Conservation (phyloP, 1,140 invertebrate species). For the Aradophagus sp. region DNA sequence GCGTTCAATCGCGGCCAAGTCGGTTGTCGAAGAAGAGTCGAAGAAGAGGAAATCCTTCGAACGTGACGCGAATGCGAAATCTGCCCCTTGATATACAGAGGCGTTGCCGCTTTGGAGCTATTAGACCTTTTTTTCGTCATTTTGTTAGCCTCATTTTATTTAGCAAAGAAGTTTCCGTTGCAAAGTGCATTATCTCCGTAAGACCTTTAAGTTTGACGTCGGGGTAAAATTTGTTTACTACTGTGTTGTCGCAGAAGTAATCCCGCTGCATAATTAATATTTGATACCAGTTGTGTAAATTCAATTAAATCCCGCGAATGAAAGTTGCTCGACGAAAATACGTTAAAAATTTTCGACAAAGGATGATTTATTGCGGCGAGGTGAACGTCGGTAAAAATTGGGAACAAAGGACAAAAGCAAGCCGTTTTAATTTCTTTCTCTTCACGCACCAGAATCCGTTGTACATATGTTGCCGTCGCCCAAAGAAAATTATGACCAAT, state of each 20-base stretch:
- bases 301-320: constrained; percentile 1
- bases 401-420: constrained; percentile 30
- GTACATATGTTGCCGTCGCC: constrained; percentile 25
- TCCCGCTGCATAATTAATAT: constrained; percentile 14
- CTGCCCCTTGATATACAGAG: constrained; percentile 38
- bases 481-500: constrained; percentile 33
- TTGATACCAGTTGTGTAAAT: constrained; percentile 10
- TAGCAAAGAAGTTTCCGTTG: constrained; percentile 28
- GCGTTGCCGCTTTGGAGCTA: constrained; percentile 52
- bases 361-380: constrained; percentile 13
- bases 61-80: constrained; percentile 53
- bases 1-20: no score
- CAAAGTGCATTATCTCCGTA: constrained; percentile 35
- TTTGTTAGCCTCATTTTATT: constrained; percentile 26
- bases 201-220: constrained; percentile 29
- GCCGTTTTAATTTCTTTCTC: constrained; percentile 31
- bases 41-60: constrained; percentile 56
- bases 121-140: constrained; percentile 42
- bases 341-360: not conserved
- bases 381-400: constrained; percentile 13
- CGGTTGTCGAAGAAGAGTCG: no score
- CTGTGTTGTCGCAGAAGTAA: constrained; percentile 5
- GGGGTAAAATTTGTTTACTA: constrained; percentile 22
- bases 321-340: not conserved
- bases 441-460: constrained; percentile 37